Evolutionary conservation across 2,888 invertebrate genomes (phyloP), one percentile per base, ranked within the genome.

Genomic region (Teinopalpus imperialis): DNA sequence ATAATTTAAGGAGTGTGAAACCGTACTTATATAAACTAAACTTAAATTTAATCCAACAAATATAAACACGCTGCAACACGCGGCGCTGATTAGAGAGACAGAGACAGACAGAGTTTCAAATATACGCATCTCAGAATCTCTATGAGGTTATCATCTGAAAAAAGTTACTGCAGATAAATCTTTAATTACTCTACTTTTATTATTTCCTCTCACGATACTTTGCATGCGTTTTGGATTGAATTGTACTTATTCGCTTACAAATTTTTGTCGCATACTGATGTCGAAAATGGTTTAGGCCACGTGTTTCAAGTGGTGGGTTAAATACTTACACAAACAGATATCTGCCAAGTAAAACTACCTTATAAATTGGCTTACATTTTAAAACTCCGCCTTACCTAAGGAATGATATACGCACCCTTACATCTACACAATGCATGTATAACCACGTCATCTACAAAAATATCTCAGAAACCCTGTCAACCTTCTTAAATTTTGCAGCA

Each of bases 391-490:
- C 76, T 80, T 74, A 74, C 57, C 57, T 60, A 75, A 71, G 81
- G 81, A 81, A 82, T 80, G 81, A 64, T 71, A 69, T 42, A 54
- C 61, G 65, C 59, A 53, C 57, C 57, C 59, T 69, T 66, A 59
- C 50, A 55, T 56, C 68, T 71, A 68, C 68, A 51, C 58, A 66
- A 61, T 44, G 47, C 41, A 57, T 61, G 61, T 65, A 63, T 61
- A 69, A 67, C 57, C 66, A 58, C 62, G 57, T 56, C 54, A 59
- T 58, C 64, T 74, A 74, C 71, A 69, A 74, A 71, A 72, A 73
- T 74, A 76, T 59, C 56, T 67, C 63, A 60, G 59, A 63, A 66
- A 82, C 83, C 82, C 82, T 80, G 79, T 80, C 69, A 54, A 53
- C 70, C 69, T 65, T 63, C 24, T 58, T 66, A 58, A 74, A 72